Evolutionary conservation across 30 jellyfish, hydroid and myxozoan species (phyloP).

Genomic region (Nemopilema nomurai): DNA sequence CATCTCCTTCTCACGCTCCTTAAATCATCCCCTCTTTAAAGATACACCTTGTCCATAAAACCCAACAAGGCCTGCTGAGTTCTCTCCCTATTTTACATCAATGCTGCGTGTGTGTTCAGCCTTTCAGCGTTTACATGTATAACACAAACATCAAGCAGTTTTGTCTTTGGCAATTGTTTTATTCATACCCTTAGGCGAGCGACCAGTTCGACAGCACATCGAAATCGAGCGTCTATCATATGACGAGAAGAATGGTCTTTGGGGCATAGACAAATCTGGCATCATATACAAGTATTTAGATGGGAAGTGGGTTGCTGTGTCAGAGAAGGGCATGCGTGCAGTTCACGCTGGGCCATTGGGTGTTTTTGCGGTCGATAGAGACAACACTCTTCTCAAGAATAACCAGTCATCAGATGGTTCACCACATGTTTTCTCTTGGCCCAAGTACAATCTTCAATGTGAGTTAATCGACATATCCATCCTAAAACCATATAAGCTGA

Average conservation of each 20-base stretch:
- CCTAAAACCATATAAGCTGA: no score
- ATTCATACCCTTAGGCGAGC: constrained; percentile 21
- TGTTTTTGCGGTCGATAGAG: constrained; percentile 20
- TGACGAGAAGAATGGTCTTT: constrained; percentile 18
- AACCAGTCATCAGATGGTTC: background rate
- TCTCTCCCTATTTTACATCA: no score
- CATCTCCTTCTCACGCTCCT: no score
- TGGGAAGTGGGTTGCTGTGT: constrained; percentile 38
- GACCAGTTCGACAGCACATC: constrained; percentile 27
- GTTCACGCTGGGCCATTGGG: constrained; percentile 40
- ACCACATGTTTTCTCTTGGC: background rate
- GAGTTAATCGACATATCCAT: background rate
- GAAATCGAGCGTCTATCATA: constrained; percentile 17
- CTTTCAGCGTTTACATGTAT: background rate
- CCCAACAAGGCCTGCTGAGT: no score
- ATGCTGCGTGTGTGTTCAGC: background rate
- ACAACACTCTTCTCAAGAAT: background rate
- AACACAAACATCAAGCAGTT: no score
- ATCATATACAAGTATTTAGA: constrained; percentile 10
- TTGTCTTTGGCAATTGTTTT: background rate
- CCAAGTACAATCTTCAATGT: background rate
- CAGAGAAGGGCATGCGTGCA: constrained; percentile 26
- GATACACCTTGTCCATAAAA: no score
- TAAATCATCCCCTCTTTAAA: no score
- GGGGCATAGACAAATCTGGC: constrained; percentile 47